Evolutionary conservation across 2,113 vertebrate species (phyloP).

Genomic region (Limnothrissa miodon): DNA sequence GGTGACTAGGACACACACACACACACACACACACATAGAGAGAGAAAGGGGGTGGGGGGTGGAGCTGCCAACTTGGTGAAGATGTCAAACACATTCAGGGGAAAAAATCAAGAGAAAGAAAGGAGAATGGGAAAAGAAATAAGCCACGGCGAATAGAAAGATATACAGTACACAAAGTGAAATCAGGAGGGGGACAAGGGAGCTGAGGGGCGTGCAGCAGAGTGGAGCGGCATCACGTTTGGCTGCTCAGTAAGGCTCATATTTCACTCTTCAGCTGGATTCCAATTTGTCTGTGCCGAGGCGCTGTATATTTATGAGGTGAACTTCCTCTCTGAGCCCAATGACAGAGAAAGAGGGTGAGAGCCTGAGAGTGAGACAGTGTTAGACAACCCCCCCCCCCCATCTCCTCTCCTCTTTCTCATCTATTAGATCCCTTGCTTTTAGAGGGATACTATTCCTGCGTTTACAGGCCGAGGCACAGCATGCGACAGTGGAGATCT

Average conservation of each 20-base stretch:
- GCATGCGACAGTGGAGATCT: background rate
- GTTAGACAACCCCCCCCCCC: background rate
- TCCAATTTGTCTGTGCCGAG: slow-evolving; percentile 39
- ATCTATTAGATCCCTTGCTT: background rate
- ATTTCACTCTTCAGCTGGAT: slow-evolving; percentile 46
- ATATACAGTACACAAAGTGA: background rate
- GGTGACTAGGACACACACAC: background rate
- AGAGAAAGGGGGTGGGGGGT: no score
- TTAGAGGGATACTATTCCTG: slow-evolving; percentile 1
- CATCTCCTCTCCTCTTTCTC: background rate
- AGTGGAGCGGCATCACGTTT: slow-evolving; percentile 35
- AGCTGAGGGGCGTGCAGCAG: slow-evolving; percentile 25
- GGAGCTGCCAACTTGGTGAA: background rate
- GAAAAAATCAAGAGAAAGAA: background rate
- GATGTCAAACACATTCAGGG: background rate
- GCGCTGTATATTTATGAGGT: slow-evolving; percentile 49
- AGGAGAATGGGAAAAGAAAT: background rate
- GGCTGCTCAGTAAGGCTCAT: slow-evolving; percentile 43
- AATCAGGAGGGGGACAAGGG: background rate
- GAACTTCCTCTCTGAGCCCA: slow-evolving; percentile 41
- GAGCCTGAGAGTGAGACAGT: background rate
- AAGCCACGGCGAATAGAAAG: background rate
- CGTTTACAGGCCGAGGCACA: slow-evolving; percentile 36
- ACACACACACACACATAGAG: no score
- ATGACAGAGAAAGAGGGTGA: background rate